A percentile compares a stretch with the other conserved stretches of the same genome.
Evolutionary conservation across 2,888 invertebrate genomes (phyloP).

Genomic region (Ormyrus labotus): DNA sequence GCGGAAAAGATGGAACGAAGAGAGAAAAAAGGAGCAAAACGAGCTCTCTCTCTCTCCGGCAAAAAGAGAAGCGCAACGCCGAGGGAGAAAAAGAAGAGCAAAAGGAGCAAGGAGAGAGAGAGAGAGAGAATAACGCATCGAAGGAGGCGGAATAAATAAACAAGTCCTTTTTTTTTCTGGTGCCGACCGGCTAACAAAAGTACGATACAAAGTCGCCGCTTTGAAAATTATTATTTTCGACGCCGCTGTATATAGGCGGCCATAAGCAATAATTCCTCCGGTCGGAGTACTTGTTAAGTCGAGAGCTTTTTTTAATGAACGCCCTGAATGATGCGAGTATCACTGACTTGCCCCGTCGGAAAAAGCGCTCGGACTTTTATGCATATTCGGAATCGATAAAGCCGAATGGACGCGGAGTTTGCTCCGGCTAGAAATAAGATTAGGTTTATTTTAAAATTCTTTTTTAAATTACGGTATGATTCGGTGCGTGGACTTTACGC

Average conservation of each 20-base stretch:
- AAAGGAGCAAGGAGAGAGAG: slow-evolving; percentile 18
- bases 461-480: too few species aligned
- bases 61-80: not conserved
- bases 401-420: too few species aligned
- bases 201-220: slow-evolving; percentile 35
- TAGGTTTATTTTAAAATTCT: too few species aligned
- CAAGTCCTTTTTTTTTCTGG: slow-evolving; percentile 24
- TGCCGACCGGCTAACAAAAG: slow-evolving; percentile 4
- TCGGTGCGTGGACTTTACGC: too few species aligned
- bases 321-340: slow-evolving; percentile 7
- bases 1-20: slow-evolving; percentile 23
- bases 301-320: slow-evolving; percentile 22
- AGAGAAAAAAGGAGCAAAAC: slow-evolving; percentile 29
- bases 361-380: slow-evolving; percentile 11
- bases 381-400: not conserved
- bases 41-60: not conserved
- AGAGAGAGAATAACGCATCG: slow-evolving; percentile 27
- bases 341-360: slow-evolving; percentile 5
- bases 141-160: slow-evolving; percentile 47
- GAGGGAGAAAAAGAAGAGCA: not conserved
- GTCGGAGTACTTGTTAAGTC: not conserved
- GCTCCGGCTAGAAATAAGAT: too few species aligned
- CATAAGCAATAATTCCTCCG: slow-evolving; percentile 27
- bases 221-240: slow-evolving; percentile 32
- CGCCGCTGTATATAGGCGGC: slow-evolving; percentile 2